phyloP scores from a whole-genome alignment of 2,113 vertebrate species.

The Phrynocephalus versicolor region DNA sequence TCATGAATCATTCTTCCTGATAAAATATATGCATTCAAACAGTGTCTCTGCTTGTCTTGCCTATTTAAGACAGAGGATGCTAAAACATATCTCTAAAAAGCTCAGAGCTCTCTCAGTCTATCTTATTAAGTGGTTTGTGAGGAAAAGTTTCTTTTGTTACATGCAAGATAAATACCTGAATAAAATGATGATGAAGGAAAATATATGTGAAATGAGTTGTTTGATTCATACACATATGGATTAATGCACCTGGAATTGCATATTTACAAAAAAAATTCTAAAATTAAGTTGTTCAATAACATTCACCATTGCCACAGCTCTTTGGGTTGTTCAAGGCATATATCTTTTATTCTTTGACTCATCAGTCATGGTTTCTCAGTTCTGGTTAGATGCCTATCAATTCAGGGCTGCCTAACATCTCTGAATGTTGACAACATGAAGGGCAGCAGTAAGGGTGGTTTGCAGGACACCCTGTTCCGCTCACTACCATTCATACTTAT shows the following conservation, averaged over 20 bases:
- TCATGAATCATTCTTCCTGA: slow-evolving; percentile 31
- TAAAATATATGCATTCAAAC: slow-evolving; percentile 17
- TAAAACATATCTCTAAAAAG: slow-evolving; percentile 31
- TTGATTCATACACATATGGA: background rate
- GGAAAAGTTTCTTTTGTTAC: background rate
- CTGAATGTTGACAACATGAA: no score
- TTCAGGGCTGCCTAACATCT: no score
- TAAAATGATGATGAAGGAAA: background rate
- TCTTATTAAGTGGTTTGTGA: slow-evolving; percentile 8
- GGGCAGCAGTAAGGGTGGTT: no score
- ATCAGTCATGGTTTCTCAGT: background rate
- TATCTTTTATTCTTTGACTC: background rate
- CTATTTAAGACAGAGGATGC: background rate
- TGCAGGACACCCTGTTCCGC: no score
- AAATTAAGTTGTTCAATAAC: background rate
- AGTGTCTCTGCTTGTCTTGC: slow-evolving; percentile 6
- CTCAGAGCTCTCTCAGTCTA: slow-evolving; percentile 35
- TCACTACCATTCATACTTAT: no score
- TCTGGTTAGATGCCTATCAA: no score
- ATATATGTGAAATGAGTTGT: background rate
- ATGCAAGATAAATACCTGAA: background rate
- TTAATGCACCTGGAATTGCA: background rate
- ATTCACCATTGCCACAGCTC: background rate
- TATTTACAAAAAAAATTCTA: background rate
- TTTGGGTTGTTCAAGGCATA: background rate